phyloP scores from a whole-genome alignment of 2,797 vertebrate genomes.

The Diglossa cyanea region DNA sequence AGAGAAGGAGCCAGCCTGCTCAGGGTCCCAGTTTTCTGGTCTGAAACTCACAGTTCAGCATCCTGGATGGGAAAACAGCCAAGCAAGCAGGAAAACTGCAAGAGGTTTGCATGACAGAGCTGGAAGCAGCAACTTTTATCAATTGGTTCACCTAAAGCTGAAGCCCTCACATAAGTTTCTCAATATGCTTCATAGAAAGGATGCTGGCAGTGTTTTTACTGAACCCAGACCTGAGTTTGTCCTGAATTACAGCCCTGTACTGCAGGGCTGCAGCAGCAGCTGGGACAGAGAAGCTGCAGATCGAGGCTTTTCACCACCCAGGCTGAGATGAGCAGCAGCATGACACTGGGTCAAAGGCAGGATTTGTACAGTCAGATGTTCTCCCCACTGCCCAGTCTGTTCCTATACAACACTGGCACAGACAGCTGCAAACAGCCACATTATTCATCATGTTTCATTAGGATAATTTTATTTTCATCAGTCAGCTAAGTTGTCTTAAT shows the following conservation, averaged over 20 bases:
- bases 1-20: not conserved
- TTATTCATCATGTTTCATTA: not conserved
- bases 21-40: not conserved
- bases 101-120: not conserved
- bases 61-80: not conserved
- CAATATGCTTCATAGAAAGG: not conserved
- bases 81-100: not conserved
- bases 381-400: not conserved
- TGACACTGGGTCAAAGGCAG: not conserved
- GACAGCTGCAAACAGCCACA: not conserved
- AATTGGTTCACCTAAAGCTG: not conserved
- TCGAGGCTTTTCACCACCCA: not conserved
- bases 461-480: not conserved
- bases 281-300: not conserved
- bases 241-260: not conserved
- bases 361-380: not conserved
- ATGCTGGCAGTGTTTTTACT: not conserved
- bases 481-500: not conserved
- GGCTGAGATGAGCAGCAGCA: not conserved
- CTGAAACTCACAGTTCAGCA: not conserved
- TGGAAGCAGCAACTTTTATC: not conserved
- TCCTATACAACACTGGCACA: not conserved
- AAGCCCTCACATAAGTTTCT: not conserved
- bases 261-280: not conserved
- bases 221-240: not conserved